Conservation (phyloP, 2,113 vertebrate species). For the Cathartes aura region DNA sequence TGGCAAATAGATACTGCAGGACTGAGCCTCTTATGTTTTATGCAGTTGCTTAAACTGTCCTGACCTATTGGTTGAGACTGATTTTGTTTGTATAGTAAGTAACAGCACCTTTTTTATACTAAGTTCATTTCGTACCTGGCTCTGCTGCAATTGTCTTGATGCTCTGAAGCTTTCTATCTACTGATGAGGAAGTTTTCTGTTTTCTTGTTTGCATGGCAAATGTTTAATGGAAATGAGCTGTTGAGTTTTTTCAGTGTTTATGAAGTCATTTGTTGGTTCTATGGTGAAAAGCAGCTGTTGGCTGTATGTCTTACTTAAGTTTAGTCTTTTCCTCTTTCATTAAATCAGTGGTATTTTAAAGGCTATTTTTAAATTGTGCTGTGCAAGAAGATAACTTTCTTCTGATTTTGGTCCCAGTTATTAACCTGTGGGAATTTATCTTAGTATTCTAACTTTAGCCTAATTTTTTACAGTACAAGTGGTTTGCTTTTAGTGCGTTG, state of each 20-base stretch:
- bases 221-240: neutral
- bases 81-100: neutral
- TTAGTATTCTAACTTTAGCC: neutral
- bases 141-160: neutral
- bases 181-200: neutral
- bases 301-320: neutral
- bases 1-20: neutral
- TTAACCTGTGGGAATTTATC: neutral
- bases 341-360: neutral
- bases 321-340: neutral
- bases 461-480: neutral
- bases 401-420: neutral
- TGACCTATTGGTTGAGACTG: fast-evolving
- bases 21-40: neutral
- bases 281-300: neutral
- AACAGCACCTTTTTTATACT: neutral
- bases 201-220: neutral
- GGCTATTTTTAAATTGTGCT: neutral
- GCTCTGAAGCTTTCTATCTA: neutral
- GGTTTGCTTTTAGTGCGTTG: neutral
- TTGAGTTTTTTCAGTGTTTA: neutral
- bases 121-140: neutral
- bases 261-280: neutral
- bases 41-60: neutral
- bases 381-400: neutral